phyloP scores from a whole-genome alignment of 2,797 vertebrate genomes.

The Ceyx erithaca region DNA sequence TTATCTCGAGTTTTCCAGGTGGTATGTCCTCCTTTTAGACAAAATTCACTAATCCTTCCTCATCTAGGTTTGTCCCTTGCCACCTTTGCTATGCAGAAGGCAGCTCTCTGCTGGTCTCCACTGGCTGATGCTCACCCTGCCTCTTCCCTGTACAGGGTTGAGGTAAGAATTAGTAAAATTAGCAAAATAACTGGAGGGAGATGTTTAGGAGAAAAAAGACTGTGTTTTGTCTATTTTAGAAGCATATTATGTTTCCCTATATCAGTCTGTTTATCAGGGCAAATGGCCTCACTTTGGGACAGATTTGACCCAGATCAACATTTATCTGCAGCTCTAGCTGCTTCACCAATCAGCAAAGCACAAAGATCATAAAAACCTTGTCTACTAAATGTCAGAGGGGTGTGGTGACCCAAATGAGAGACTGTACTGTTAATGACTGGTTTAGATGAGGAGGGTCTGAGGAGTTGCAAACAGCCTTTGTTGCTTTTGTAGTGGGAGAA shows the following conservation, averaged over 20 bases:
- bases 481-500: not conserved
- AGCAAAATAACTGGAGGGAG: not conserved
- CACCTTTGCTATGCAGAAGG: not conserved
- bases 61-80: not conserved
- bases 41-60: not conserved
- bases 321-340: not conserved
- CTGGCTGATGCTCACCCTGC: not conserved
- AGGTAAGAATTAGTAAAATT: not conserved
- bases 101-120: not conserved
- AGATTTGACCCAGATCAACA: not conserved
- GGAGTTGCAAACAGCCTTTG: not conserved
- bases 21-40: accelerated
- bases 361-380: not conserved
- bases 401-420: not conserved
- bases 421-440: not conserved
- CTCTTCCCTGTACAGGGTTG: not conserved
- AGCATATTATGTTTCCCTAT: not conserved
- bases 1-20: not conserved
- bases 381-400: not conserved
- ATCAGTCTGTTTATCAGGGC: not conserved
- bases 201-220: not conserved
- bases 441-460: not conserved
- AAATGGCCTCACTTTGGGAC: not conserved
- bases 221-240: not conserved
- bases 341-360: not conserved